Conservation (phyloP, 2,888 invertebrate species). For the Drosophila paramelanica region DNA sequence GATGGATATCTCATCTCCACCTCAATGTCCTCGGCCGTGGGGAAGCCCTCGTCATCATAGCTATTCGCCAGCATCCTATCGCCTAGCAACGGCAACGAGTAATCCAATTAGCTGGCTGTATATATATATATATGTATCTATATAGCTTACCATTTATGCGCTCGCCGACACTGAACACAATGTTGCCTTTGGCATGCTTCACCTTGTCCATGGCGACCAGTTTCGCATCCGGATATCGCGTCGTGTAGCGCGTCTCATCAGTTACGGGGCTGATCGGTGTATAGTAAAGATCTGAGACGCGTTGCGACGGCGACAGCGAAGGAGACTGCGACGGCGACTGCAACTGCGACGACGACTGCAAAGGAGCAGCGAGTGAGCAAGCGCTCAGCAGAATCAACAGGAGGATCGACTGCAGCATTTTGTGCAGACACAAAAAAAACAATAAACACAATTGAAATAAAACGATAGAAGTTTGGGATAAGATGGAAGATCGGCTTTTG, state of each 20-base stretch:
- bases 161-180: conserved; percentile 76
- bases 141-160: conserved; percentile 73
- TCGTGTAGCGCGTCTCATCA: conserved; percentile 66
- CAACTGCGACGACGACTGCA: conserved; percentile 4
- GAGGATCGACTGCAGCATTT: conserved; percentile 40
- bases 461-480: not conserved
- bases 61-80: conserved; percentile 76
- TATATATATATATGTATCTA: not conserved
- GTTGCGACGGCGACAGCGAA: conserved; percentile 19
- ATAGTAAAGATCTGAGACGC: conserved; percentile 68
- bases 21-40: conserved; percentile 72
- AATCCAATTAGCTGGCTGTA: conserved; percentile 7
- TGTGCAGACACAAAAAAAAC: conserved; percentile 8
- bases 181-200: conserved; percentile 81
- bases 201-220: conserved; percentile 68
- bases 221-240: conserved; percentile 54
- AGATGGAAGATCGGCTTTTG: conserved; percentile 10
- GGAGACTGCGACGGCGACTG: not conserved
- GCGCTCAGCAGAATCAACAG: conserved; percentile 33
- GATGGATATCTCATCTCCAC: conserved; percentile 76
- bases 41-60: conserved; percentile 71
- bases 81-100: conserved; percentile 56
- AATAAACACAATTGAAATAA: not conserved
- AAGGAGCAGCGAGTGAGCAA: conserved; percentile 36
- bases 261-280: conserved; percentile 74